Percentiles rank a stretch among this genome's conserved stretches.
Conservation (phyloP, 2,113 vertebrate genomes). For the Furnarius figulus region DNA sequence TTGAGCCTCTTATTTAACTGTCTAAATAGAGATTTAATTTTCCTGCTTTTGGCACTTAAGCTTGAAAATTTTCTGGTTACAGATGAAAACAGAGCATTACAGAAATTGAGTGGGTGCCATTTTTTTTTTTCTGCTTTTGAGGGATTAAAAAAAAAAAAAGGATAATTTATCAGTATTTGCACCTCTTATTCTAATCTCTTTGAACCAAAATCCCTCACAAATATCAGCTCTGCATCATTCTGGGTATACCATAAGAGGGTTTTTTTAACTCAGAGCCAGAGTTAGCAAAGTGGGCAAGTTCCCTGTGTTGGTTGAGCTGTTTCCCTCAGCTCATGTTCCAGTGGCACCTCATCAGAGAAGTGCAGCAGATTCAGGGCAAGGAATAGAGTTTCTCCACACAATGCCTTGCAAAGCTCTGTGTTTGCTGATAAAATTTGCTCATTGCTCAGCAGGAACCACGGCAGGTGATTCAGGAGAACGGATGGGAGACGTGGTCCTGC, state of each 20-base stretch:
- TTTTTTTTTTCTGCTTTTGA: background rate
- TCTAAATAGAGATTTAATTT: conserved; percentile 58
- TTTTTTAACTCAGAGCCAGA: background rate
- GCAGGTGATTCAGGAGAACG: background rate
- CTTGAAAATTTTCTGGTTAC: conserved; percentile 44
- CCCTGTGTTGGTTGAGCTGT: background rate
- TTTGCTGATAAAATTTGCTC: background rate
- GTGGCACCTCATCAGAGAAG: rapidly evolving
- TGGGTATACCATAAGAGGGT: background rate
- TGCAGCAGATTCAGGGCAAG: background rate
- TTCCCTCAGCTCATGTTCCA: background rate
- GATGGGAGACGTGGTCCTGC: background rate
- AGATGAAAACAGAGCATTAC: conserved; percentile 45
- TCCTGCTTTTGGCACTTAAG: conserved; percentile 56
- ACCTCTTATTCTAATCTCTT: background rate
- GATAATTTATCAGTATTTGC: background rate
- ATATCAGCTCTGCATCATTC: background rate
- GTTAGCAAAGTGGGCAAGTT: background rate
- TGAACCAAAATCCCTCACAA: background rate
- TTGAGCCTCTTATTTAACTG: conserved; percentile 44
- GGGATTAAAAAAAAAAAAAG: background rate
- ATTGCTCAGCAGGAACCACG: background rate
- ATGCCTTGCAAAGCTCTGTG: background rate
- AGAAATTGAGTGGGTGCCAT: conserved; percentile 35
- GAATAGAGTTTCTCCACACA: background rate